Evolutionary conservation across 2,888 invertebrate genomes (phyloP).

Genomic region (Priocnemis perturbator): DNA sequence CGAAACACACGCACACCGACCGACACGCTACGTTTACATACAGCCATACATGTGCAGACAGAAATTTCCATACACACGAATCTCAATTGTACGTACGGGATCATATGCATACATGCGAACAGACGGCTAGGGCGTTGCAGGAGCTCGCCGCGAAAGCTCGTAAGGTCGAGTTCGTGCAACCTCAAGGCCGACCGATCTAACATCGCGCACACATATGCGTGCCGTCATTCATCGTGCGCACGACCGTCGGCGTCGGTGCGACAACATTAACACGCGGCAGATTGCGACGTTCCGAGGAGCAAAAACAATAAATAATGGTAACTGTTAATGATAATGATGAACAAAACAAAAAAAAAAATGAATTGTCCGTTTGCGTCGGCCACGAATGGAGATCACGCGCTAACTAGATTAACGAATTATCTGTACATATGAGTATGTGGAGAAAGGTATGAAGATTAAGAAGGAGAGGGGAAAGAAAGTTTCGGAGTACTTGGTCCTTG

Average conservation of each 20-base stretch:
- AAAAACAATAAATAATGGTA: constrained; percentile 7
- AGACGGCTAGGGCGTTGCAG: not conserved
- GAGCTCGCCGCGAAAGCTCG: not conserved
- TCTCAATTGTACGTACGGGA: not conserved
- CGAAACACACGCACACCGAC: constrained; percentile 9
- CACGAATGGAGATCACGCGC: constrained; percentile 40
- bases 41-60: constrained; percentile 21
- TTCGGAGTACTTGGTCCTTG: constrained; percentile 35
- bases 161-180: constrained; percentile 1
- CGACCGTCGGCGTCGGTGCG: too few relatives aligned
- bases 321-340: too few relatives aligned
- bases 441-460: constrained; percentile 33
- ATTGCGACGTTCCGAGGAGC: constrained; percentile 16
- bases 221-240: too few relatives aligned
- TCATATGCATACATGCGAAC: not conserved
- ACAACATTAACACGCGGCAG: constrained; percentile 1
- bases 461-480: constrained; percentile 25
- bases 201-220: constrained; percentile 4
- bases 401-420: constrained; percentile 59
- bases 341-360: too few relatives aligned
- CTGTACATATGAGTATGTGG: constrained; percentile 62
- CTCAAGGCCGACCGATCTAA: not conserved
- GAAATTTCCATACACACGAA: not conserved
- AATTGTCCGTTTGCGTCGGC: constrained; percentile 38
- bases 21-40: constrained; percentile 9